Evolutionary conservation across 2,113 vertebrate species (phyloP).

Genomic region (Melanerpes aurifrons): DNA sequence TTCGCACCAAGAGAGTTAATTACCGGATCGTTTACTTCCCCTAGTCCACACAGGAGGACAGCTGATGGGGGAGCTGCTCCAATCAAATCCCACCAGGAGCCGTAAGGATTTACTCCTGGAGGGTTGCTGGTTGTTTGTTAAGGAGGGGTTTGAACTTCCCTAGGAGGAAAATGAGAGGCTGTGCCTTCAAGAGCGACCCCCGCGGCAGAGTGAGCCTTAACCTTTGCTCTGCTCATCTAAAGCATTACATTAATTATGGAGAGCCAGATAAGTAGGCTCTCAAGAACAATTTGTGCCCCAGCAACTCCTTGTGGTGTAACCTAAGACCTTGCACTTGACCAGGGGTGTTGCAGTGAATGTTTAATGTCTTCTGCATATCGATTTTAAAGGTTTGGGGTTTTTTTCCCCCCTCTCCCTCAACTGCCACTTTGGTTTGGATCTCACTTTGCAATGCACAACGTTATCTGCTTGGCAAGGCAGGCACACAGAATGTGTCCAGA

Average conservation of each 20-base stretch:
- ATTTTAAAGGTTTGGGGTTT: background rate
- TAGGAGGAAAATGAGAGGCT: conserved; percentile 23
- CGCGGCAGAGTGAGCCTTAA: conserved; percentile 33
- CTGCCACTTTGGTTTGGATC: conserved; percentile 27
- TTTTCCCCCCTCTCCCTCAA: background rate
- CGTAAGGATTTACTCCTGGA: background rate
- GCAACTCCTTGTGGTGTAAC: conserved; percentile 41
- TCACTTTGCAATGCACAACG: background rate
- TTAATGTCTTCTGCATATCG: conserved; percentile 7
- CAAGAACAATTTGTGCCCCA: conserved; percentile 46
- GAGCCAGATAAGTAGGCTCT: conserved; percentile 58
- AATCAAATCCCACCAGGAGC: background rate
- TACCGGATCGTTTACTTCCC: background rate
- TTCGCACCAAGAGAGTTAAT: background rate
- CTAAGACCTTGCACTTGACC: conserved; percentile 55
- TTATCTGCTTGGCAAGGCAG: conserved; percentile 13
- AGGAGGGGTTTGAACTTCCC: background rate
- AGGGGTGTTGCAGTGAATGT: conserved; percentile 51
- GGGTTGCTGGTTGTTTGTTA: background rate
- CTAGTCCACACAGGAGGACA: too few species aligned
- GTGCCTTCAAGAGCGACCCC: conserved; percentile 27
- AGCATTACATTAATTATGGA: conserved; percentile 63
- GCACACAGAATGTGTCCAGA: background rate
- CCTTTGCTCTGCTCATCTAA: conserved; percentile 49
- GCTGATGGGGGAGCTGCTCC: background rate